These are phyloP conservation scores for Cathartes aura DNA, from an alignment of 2,113 vertebrate genomes.

Conservation along the genomic window DNA sequence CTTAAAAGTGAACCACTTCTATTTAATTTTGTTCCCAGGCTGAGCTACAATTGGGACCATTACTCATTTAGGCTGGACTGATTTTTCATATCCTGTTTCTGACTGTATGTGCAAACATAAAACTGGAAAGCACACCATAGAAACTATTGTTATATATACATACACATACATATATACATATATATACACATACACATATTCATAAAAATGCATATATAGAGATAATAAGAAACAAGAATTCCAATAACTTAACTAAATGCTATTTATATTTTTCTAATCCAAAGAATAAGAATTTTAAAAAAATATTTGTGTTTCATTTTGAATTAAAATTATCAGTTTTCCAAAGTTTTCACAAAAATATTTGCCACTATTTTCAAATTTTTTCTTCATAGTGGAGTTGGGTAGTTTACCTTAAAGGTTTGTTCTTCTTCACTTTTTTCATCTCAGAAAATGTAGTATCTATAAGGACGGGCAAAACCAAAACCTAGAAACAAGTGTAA, in stretches of 20 bases:
- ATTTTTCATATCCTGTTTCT: not conserved
- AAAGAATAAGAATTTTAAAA: not conserved
- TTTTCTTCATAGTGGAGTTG: not conserved
- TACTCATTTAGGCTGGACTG: not conserved
- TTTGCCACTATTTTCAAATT: not conserved
- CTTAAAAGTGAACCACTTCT: not conserved
- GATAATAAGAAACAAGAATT: not conserved
- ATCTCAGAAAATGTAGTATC: not conserved
- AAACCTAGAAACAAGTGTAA: not conserved
- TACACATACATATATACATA: too few relatives aligned
- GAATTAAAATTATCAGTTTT: not conserved
- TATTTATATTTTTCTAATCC: not conserved
- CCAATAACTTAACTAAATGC: not conserved
- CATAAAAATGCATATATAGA: not conserved
- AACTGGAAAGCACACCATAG: not conserved
- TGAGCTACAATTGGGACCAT: not conserved
- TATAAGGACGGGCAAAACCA: not conserved
- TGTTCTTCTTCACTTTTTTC: not conserved
- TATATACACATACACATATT: not conserved
- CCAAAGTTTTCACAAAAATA: not conserved
- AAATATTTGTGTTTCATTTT: not conserved
- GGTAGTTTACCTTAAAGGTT: not conserved
- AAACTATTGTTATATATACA: not conserved
- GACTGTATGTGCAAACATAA: not conserved
- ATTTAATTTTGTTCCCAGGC: not conserved